Evolutionary conservation across 2,888 invertebrate genomes (phyloP).

Genomic region (Baccha elongata): DNA sequence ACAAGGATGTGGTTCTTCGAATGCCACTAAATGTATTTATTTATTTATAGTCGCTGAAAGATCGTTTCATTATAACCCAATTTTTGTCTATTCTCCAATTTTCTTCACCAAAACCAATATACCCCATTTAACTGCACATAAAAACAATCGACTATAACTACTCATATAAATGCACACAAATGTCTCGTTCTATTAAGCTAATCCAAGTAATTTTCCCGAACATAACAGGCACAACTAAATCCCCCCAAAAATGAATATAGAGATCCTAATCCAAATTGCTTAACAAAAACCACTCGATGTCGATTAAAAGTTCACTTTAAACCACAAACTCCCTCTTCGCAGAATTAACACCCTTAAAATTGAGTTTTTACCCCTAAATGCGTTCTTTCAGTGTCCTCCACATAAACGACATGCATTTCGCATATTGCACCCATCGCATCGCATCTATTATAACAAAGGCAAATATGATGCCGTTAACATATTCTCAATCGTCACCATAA

Average conservation of each 20-base stretch:
- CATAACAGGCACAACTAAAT: neutral
- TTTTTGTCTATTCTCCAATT: too few species aligned
- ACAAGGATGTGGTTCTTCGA: too few species aligned
- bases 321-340: constrained; percentile 30
- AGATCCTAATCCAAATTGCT: constrained; percentile 52
- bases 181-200: constrained; percentile 9
- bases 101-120: too few species aligned
- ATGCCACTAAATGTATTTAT: too few species aligned
- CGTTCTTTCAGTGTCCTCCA: constrained; percentile 12
- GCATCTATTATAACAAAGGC: neutral
- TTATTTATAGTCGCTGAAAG: too few species aligned
- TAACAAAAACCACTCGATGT: constrained; percentile 42
- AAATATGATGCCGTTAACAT: constrained; percentile 54
- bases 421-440: constrained; percentile 19
- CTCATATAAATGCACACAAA: constrained; percentile 7
- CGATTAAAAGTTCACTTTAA: constrained; percentile 54
- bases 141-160: neutral
- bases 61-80: too few species aligned
- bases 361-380: constrained; percentile 20
- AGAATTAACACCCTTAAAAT: constrained; percentile 27
- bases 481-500: constrained; percentile 71
- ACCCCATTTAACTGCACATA: constrained; percentile 11
- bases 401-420: constrained; percentile 68
- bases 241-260: neutral
- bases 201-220: constrained; percentile 41